Evolutionary conservation across 2,888 invertebrate species (phyloP).

Genomic region (Lithophane socia): DNA sequence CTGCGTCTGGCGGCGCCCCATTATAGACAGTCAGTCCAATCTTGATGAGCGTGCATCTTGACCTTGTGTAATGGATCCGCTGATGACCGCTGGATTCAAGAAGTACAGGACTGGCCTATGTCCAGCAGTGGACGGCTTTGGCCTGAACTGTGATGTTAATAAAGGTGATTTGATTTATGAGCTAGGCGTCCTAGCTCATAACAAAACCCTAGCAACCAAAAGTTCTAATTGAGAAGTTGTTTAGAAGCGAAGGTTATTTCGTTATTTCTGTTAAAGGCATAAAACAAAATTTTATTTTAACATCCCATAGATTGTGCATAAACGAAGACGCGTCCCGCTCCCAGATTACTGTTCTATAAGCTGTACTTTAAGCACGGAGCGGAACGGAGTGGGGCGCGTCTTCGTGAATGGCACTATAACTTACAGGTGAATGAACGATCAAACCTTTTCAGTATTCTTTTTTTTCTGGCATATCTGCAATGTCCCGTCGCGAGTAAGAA

Average conservation of each 20-base stretch:
- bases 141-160: too few species aligned
- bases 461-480: background rate
- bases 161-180: background rate
- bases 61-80: too few species aligned
- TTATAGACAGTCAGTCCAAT: background rate
- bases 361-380: too few species aligned
- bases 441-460: background rate
- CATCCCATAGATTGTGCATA: too few species aligned
- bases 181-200: background rate
- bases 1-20: background rate
- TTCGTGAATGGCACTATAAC: background rate
- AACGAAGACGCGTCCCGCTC: too few species aligned
- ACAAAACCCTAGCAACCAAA: too few species aligned
- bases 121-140: background rate
- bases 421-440: constrained; percentile 16
- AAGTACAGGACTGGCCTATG: background rate
- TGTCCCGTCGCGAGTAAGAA: background rate
- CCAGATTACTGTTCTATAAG: too few species aligned
- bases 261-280: background rate
- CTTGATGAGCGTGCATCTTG: background rate
- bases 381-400: too few species aligned
- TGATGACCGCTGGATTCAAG: background rate
- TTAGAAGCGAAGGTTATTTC: background rate
- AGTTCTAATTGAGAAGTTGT: background rate
- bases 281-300: background rate